Evolutionary conservation across 2,113 vertebrate species (phyloP), one percentile per base, ranked within the genome.

Genomic region (Leuciscus idus): DNA sequence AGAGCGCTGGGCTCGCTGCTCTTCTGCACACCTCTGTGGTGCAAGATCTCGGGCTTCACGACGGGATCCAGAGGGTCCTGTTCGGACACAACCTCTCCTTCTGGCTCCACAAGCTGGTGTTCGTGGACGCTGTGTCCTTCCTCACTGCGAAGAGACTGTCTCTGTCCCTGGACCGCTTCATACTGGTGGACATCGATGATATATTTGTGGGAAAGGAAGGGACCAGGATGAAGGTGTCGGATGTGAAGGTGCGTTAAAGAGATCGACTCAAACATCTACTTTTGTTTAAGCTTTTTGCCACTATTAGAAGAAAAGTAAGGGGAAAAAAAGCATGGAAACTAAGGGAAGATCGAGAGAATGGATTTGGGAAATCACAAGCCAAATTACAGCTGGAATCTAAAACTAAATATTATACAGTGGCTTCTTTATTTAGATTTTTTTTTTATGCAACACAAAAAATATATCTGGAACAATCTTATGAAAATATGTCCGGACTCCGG

Each of bases 171-270:
- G 97, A 99, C 91, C 97, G 98, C 88, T 98, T 98, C 91, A 91
- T 99, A 85, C 93, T 99, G 76, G 98, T 99, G 88, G 98, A 99
- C 87, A 97, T 99, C 0, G 98, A 99, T 0, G 98, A 99, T 92
- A 99, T 99, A 92, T 99, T 99, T 39, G 98, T 99, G 81, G 98
- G 98, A 90, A 99, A 99, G 88, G 98, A 99, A 89, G 98, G 98
- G 87, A 99, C 98, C 0, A 96, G 98, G 90, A 99, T 99, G 98
- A 98, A 99, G 89, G 96, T 97, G 91, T 95, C 96, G 68, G 98
- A 99, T 2, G 98, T 99, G 36, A 97, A 99, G 97, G 98, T 99
- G 91, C 1, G 19, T 23, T 43, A 72, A 39, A 72, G 68, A 39
- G 68, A 72, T 23, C 7, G 55, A 21, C 48, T 50, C 12, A 4